Evolutionary conservation across 2,797 vertebrate genomes (phyloP), one percentile per base, ranked within the genome.

Genomic region (Etheostoma perlongum): DNA sequence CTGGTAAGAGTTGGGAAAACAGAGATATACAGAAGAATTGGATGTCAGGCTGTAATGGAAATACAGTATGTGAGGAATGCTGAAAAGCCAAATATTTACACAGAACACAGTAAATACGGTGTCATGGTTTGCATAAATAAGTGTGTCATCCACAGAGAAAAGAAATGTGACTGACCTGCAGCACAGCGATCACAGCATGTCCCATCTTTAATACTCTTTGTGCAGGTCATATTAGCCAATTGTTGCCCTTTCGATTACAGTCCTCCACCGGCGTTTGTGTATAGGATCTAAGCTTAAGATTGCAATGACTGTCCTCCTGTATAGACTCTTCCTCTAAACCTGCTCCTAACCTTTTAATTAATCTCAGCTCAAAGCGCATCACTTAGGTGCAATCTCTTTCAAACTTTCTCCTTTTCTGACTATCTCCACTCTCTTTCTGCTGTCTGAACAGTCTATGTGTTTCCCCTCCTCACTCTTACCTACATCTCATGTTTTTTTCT

Each of bases 121-220:
- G 30, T 13, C 0, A 1, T 36, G 8, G 19, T 76, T 42, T 42
- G 2, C 5, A 53, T n/a, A 16, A 30, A 36, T 1, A 44, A 18
- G 12, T 47, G n/a, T 47, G 1, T 49, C 18, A 15, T 46, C 23
- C 1, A 19, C 63, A 47, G 4, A 70, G 14, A 15, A 57, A 63
- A 27, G 1, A 58, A 73, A 47, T 15, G 4, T 46, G 30, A 90
- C 92, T 87, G 23, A 94, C 91, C 92, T 92, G 90, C 67, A 6
- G 23, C 7, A 49, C 94, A 95, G 15, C 2, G 19, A 2, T 78
- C 13, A 48, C 93, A 94, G 79, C 90, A 93, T 4, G 0, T 11
- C 4, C 11, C 53, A 14, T 25, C 25, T 7, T 7, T 4, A 5
- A 0, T 1, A 1, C 27, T 69, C 23, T 0, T 0, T 1, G 1